Percentiles rank a stretch among this genome's conserved stretches.
phyloP scores from a whole-genome alignment of 2,113 vertebrate genomes.

The Castor canadensis region DNA sequence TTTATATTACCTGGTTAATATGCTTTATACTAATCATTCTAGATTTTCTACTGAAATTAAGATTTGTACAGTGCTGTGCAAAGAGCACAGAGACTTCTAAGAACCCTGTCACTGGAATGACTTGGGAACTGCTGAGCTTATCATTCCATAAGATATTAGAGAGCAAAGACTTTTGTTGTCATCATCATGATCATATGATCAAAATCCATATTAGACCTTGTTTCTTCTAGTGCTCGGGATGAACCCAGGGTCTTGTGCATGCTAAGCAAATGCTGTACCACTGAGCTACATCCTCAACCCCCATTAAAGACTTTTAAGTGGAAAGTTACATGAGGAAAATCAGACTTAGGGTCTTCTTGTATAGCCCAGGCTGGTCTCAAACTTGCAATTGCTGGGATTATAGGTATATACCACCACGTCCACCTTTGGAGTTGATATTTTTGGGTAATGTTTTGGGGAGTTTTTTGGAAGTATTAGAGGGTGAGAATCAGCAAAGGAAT shows the following conservation, averaged over 20 bases:
- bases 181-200: not conserved
- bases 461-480: not conserved
- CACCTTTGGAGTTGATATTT: not conserved
- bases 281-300: not conserved
- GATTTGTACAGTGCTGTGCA: not conserved
- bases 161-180: not conserved
- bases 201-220: not conserved
- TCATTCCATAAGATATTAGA: not conserved
- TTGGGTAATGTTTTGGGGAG: not conserved
- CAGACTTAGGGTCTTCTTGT: not conserved
- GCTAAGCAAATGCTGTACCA: not conserved
- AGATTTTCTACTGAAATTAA: not conserved
- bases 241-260: not conserved
- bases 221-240: too few relatives aligned
- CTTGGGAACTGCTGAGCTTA: not conserved
- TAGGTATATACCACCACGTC: not conserved
- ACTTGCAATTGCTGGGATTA: not conserved
- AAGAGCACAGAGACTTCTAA: not conserved
- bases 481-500: not conserved
- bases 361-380: not conserved
- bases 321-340: not conserved
- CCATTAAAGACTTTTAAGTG: not conserved
- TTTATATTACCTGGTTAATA: not conserved
- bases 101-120: not conserved
- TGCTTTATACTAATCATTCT: conserved; percentile 26